Evolutionary conservation across 2,797 vertebrate genomes (phyloP).

Genomic region (Sebastolobus altivelis): DNA sequence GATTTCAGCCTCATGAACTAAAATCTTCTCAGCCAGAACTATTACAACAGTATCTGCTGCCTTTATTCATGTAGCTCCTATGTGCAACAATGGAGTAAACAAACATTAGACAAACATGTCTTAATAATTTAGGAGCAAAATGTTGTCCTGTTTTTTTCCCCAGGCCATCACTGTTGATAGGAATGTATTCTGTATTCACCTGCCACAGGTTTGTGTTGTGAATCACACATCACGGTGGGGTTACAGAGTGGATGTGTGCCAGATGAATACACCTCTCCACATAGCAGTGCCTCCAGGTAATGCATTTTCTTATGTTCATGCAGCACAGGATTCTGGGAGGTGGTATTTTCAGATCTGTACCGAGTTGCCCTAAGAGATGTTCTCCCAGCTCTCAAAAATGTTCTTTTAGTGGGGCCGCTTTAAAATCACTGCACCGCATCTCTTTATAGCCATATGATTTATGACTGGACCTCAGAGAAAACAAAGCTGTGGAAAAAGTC

Average conservation of each 20-base stretch:
- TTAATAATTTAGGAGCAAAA: slow-evolving; percentile 3
- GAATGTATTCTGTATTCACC: slow-evolving; percentile 25
- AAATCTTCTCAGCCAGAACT: neutral
- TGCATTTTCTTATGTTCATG: slow-evolving; percentile 55
- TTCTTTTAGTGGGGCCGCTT: slow-evolving; percentile 46
- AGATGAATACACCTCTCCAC: slow-evolving; percentile 38
- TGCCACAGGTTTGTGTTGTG: slow-evolving; percentile 27
- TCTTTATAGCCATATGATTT: slow-evolving; percentile 66
- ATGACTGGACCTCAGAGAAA: slow-evolving; percentile 51
- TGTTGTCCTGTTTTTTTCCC: neutral
- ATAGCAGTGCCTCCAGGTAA: slow-evolving; percentile 57
- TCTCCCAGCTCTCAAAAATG: slow-evolving; percentile 57
- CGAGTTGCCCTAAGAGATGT: slow-evolving; percentile 62
- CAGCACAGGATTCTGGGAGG: slow-evolving; percentile 51
- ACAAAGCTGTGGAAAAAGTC: slow-evolving; percentile 48
- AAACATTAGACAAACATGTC: neutral
- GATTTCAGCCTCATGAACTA: neutral
- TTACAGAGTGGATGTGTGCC: slow-evolving; percentile 24
- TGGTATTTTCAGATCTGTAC: slow-evolving; percentile 64
- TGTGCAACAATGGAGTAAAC: neutral
- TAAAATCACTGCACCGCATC: slow-evolving; percentile 52
- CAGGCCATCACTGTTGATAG: slow-evolving; percentile 1
- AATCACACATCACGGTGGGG: neutral
- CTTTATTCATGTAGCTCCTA: neutral
- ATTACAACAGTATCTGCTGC: neutral